Evolutionary conservation across 2,797 vertebrate genomes (phyloP).

Genomic region (Peromyscus eremicus): DNA sequence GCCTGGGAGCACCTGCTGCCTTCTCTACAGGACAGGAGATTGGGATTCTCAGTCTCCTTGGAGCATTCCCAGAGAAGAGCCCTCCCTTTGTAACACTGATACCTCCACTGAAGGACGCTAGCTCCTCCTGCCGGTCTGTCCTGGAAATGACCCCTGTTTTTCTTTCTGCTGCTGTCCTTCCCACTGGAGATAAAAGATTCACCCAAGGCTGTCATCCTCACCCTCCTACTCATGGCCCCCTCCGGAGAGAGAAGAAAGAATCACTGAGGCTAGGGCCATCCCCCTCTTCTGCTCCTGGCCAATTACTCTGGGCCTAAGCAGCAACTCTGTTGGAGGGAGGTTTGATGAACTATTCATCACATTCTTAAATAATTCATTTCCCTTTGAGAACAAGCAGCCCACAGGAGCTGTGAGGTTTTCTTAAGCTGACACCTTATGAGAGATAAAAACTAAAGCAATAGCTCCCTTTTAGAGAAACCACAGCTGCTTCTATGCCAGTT

Average conservation of each 20-base stretch:
- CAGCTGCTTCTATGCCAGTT: conserved; percentile 30
- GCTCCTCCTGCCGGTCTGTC: conserved; percentile 67
- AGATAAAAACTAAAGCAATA: conserved; percentile 74
- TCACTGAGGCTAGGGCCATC: background rate
- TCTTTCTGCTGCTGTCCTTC: background rate
- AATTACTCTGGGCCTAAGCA: conserved; percentile 75
- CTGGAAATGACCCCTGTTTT: conserved; percentile 55
- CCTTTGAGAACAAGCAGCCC: conserved; percentile 65
- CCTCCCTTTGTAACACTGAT: conserved; percentile 20
- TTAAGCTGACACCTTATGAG: conserved; percentile 75
- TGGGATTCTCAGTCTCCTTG: conserved; percentile 16
- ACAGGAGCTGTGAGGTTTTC: conserved; percentile 60
- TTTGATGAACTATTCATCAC: conserved; percentile 80
- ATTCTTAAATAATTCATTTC: conserved; percentile 71
- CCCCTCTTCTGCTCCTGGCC: conserved; percentile 47
- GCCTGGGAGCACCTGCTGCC: background rate
- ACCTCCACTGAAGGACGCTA: conserved; percentile 60
- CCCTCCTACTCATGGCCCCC: background rate
- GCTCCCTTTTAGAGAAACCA: conserved; percentile 62
- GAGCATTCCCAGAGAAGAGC: background rate
- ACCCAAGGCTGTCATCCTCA: conserved; percentile 41
- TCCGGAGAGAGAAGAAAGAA: conserved; percentile 51
- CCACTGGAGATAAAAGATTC: conserved; percentile 55
- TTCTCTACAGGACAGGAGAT: background rate
- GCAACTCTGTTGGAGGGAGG: conserved; percentile 65